Conservation (phyloP, 2,797 vertebrate genomes). For the Anabas testudineus region DNA sequence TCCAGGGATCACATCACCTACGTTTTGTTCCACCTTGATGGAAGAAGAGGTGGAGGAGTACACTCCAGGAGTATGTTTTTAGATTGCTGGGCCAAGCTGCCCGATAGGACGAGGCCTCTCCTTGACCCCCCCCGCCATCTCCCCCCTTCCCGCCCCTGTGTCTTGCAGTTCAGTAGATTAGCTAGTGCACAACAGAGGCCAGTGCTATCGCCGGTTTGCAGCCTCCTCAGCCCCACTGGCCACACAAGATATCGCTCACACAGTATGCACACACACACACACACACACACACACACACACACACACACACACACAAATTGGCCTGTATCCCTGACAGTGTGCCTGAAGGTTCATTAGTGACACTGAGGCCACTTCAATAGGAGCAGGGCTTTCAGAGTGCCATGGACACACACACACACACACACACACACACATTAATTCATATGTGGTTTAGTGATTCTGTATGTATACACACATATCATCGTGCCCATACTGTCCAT, state of each 20-base stretch:
- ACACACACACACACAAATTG: constrained; percentile 30
- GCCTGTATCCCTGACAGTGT: constrained; percentile 50
- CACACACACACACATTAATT: constrained; percentile 19
- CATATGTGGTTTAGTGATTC: constrained; percentile 39
- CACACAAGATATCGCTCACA: constrained; percentile 65
- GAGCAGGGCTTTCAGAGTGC: constrained; percentile 51
- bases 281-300: constrained; percentile 21
- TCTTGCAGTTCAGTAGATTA: constrained; percentile 80
- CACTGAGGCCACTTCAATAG: constrained; percentile 75
- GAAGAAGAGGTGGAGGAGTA: constrained; percentile 31
- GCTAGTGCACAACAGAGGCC: constrained; percentile 70
- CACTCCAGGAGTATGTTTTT: constrained; percentile 46
- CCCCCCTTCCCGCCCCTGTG: no score
- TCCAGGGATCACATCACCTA: constrained; percentile 54
- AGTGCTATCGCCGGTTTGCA: constrained; percentile 71
- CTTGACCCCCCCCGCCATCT: constrained; percentile 78
- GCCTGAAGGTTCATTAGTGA: constrained; percentile 80
- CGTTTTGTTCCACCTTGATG: constrained; percentile 49
- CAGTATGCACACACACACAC: constrained; percentile 1
- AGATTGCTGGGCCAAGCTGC: constrained; percentile 50
- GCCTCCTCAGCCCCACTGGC: constrained; percentile 67
- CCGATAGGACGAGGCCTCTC: constrained; percentile 71
- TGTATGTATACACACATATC: constrained; percentile 28
- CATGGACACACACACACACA: constrained; percentile 7
- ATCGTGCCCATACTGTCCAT: constrained; percentile 2